A percentile compares a stretch with the other conserved stretches of the same genome.
These are phyloP conservation scores for Lacanobia wlatinum DNA, from an alignment of 2,888 invertebrate species.

Conservation along the genomic window DNA sequence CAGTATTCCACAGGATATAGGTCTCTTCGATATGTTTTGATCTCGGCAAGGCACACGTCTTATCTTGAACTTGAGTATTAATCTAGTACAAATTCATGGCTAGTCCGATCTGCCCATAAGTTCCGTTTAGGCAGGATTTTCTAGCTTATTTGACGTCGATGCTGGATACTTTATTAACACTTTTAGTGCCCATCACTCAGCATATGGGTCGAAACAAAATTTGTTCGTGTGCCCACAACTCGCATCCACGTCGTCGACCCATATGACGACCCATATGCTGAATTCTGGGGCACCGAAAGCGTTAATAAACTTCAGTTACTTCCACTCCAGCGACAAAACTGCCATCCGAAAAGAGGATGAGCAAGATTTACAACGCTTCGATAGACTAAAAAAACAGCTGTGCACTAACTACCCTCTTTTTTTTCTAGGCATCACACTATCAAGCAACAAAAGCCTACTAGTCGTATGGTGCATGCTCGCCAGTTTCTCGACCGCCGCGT, in stretches of 20 bases:
- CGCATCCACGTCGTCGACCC: no score
- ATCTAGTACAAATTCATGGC: background rate
- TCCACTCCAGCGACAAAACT: background rate
- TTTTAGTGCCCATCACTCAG: no score
- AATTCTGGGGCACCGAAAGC: no score
- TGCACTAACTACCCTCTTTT: background rate
- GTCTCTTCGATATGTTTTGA: no score
- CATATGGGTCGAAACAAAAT: no score
- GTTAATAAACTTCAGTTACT: no score
- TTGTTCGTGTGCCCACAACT: no score
- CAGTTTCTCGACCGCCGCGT: constrained; percentile 83
- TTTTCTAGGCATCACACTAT: constrained; percentile 82
- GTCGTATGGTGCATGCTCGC: constrained; percentile 87
- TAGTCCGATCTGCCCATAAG: background rate
- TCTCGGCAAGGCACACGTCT: background rate
- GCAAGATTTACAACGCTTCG: background rate
- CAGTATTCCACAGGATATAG: background rate
- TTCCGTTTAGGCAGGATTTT: background rate
- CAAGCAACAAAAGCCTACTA: constrained; percentile 80
- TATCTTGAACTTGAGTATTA: background rate
- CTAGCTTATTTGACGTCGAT: background rate
- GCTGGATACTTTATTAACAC: no score
- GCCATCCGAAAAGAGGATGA: background rate
- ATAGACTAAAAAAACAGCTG: background rate
- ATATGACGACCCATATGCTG: no score